A percentile compares a stretch with the other conserved stretches of the same genome.
phyloP scores from a whole-genome alignment of 2,113 vertebrate species.

The Scophthalmus maximus region DNA sequence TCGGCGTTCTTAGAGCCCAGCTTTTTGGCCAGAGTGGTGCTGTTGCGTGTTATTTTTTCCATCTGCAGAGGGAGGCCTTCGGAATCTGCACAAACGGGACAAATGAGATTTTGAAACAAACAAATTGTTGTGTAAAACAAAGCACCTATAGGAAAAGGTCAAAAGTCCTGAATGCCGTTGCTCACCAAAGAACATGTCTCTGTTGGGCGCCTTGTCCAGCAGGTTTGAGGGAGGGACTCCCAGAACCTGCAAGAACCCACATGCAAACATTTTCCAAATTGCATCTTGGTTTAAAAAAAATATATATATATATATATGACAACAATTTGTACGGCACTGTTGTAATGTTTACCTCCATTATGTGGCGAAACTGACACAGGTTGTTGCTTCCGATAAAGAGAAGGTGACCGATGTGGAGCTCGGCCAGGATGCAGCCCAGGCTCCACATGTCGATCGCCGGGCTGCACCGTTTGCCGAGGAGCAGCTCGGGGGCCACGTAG shows the following conservation, averaged over 20 bases:
- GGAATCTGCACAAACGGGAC: not conserved
- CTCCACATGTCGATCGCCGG: slow-evolving; percentile 88
- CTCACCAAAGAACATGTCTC: not conserved
- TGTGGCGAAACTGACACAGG: not conserved
- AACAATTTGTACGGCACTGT: no score
- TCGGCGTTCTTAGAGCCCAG: not conserved
- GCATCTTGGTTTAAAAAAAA: no score
- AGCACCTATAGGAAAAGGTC: not conserved
- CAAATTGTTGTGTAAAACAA: no score
- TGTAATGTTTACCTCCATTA: slow-evolving; percentile 4
- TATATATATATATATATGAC: not conserved
- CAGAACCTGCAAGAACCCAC: not conserved
- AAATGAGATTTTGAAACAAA: not conserved
- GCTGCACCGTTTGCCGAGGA: slow-evolving; percentile 87
- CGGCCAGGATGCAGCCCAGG: not conserved
- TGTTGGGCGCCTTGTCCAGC: not conserved
- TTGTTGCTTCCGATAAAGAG: not conserved
- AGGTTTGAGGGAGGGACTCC: not conserved
- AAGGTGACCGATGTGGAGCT: not conserved
- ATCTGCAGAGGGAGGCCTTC: not conserved
- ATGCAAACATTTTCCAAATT: not conserved
- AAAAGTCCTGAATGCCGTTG: not conserved
- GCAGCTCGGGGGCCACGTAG: slow-evolving; percentile 78
- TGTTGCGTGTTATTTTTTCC: not conserved
- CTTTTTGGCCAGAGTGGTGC: not conserved